A percentile compares a stretch with the other conserved stretches of the same genome.
phyloP scores from a whole-genome alignment of 2,797 vertebrate genomes.

The Leuciscus waleckii region DNA sequence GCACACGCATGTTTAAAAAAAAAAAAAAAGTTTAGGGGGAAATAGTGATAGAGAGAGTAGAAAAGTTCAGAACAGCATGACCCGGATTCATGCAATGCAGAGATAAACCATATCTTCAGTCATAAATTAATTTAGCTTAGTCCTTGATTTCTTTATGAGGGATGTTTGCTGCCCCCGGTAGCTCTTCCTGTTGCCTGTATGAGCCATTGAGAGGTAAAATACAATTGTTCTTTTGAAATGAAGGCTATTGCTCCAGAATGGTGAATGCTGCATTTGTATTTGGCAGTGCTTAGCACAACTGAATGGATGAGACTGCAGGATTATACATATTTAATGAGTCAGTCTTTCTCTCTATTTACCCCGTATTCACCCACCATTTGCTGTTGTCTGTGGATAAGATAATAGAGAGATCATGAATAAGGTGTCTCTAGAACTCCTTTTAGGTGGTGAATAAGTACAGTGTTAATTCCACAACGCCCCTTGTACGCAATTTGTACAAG shows the following conservation, averaged over 20 bases:
- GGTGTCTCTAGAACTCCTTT: background rate
- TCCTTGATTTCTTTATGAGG: background rate
- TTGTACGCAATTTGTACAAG: background rate
- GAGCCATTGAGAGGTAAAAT: conserved; percentile 25
- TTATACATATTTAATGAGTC: conserved; percentile 68
- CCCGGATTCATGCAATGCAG: background rate
- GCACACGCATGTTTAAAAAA: background rate
- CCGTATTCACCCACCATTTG: background rate
- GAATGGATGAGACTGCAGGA: conserved; percentile 59
- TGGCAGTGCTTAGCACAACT: conserved; percentile 22
- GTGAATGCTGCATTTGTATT: conserved; percentile 3
- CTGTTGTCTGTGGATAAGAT: background rate
- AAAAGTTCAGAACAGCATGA: background rate
- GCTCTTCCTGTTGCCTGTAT: conserved; percentile 6
- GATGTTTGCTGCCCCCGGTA: background rate
- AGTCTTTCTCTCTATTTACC: background rate
- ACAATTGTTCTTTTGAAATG: conserved; percentile 28
- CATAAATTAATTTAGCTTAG: background rate
- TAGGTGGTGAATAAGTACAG: background rate
- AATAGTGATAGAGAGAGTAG: background rate
- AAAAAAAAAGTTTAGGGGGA: background rate
- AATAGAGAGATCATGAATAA: conserved; percentile 1
- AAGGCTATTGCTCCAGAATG: background rate
- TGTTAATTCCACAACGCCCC: too few species aligned
- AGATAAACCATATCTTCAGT: conserved; percentile 6